Evolutionary conservation across 2,113 vertebrate species (phyloP).

Genomic region (Willisornis vidua): DNA sequence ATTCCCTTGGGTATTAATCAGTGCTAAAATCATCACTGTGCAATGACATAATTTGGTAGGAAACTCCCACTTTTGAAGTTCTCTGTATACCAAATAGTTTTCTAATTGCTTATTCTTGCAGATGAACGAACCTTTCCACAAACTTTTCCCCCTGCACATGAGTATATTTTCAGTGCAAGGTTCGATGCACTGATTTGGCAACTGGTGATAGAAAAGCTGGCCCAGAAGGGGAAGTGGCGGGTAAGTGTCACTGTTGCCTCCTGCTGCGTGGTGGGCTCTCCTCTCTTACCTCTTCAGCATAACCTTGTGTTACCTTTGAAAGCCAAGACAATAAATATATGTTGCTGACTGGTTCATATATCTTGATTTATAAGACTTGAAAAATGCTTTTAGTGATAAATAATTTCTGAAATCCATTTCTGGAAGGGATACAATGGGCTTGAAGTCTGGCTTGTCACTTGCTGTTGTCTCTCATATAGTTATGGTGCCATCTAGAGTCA

Average conservation of each 20-base stretch:
- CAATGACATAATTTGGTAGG: not conserved
- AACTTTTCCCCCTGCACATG: slow-evolving; percentile 37
- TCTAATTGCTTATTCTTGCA: not conserved
- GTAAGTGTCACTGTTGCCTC: slow-evolving; percentile 39
- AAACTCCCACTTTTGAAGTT: not conserved
- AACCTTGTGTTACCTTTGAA: not conserved
- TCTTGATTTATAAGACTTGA: not conserved
- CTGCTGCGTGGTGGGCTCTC: rapidly evolving
- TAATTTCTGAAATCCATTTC: not conserved
- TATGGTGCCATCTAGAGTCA: not conserved
- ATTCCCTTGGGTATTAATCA: not conserved
- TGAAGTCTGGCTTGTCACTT: not conserved
- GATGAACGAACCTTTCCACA: slow-evolving; percentile 44
- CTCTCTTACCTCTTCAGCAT: not conserved
- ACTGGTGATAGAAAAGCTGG: slow-evolving; percentile 74
- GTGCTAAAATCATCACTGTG: not conserved
- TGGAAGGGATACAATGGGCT: not conserved
- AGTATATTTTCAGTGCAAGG: slow-evolving; percentile 44
- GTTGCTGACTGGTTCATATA: not conserved
- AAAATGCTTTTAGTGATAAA: not conserved
- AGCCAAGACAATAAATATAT: not conserved
- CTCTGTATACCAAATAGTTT: not conserved
- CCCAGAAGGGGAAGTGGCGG: slow-evolving; percentile 73
- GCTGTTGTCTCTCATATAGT: not conserved
- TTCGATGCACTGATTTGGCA: slow-evolving; percentile 72